Conservation (phyloP, 2,888 invertebrate genomes). For the Catocala sponsa region DNA sequence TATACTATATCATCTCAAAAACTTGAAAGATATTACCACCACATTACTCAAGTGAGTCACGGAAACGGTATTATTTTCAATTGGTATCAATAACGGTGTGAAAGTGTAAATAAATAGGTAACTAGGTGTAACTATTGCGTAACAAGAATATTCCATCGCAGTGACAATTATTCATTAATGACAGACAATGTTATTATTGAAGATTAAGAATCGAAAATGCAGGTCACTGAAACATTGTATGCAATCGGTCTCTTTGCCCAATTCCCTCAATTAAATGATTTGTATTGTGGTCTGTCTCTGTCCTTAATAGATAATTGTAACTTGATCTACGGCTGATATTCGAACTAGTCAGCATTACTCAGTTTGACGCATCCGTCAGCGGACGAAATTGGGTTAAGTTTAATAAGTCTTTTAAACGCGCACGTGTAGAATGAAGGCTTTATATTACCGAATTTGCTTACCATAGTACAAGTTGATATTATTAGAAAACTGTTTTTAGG, state of each 20-base stretch:
- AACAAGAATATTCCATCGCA: neutral
- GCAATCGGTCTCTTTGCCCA: constrained; percentile 63
- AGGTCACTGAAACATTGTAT: constrained; percentile 40
- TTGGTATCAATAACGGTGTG: constrained; percentile 27
- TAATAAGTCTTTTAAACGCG: constrained; percentile 12
- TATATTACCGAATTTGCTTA: too few relatives aligned
- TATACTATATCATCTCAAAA: too few relatives aligned
- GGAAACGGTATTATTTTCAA: constrained; percentile 42
- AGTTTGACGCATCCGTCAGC: constrained; percentile 37
- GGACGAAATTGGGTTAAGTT: constrained; percentile 43
- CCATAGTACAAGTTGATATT: too few relatives aligned
- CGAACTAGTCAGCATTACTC: constrained; percentile 49
- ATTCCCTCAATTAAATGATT: constrained; percentile 63
- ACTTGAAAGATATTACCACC: neutral
- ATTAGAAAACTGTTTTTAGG: too few relatives aligned
- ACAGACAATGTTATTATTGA: constrained; percentile 14
- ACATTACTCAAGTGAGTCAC: constrained; percentile 21
- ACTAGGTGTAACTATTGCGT: neutral
- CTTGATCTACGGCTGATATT: constrained; percentile 62
- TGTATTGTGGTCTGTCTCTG: constrained; percentile 54
- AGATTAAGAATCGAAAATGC: constrained; percentile 39
- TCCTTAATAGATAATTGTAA: constrained; percentile 71
- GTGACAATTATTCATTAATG: too few relatives aligned
- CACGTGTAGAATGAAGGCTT: too few relatives aligned
- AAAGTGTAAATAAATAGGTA: neutral